Conservation (phyloP, 1,140 invertebrate species). For the Heliconius hermathena region DNA sequence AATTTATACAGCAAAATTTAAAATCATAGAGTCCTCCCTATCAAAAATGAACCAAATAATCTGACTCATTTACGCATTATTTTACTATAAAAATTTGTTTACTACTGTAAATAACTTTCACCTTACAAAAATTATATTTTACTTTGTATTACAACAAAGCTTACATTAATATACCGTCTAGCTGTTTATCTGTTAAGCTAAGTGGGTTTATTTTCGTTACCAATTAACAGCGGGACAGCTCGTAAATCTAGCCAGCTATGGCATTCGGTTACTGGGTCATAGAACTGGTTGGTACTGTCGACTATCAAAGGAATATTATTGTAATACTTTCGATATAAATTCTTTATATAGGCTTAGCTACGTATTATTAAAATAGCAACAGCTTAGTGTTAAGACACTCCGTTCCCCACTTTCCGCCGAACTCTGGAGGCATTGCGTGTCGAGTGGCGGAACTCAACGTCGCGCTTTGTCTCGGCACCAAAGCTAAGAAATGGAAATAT, state of each 20-base stretch:
- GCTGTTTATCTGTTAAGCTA: background rate
- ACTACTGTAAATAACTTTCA: background rate
- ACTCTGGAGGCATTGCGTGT: too few species aligned
- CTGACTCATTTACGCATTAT: too few species aligned
- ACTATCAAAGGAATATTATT: constrained; percentile 11
- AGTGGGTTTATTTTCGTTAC: constrained; percentile 15
- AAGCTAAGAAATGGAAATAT: too few species aligned
- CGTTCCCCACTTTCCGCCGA: too few species aligned
- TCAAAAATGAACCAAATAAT: too few species aligned
- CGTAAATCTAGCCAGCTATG: constrained; percentile 41
- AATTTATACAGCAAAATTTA: too few species aligned
- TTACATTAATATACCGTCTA: background rate
- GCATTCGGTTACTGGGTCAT: constrained; percentile 54
- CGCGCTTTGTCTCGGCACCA: too few species aligned
- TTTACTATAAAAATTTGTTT: too few species aligned
- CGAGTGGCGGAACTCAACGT: too few species aligned
- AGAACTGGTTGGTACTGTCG: constrained; percentile 47
- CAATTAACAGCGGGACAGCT: constrained; percentile 32
- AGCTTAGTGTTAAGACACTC: too few species aligned
- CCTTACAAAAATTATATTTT: background rate
- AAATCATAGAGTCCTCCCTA: too few species aligned
- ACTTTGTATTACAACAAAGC: background rate
- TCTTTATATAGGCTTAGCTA: background rate
- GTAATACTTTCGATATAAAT: background rate
- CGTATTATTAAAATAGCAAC: too few species aligned